Base-by-base conservation (phyloP, 2,888 invertebrate species). In the Taphrorychus bicolor region DNA sequence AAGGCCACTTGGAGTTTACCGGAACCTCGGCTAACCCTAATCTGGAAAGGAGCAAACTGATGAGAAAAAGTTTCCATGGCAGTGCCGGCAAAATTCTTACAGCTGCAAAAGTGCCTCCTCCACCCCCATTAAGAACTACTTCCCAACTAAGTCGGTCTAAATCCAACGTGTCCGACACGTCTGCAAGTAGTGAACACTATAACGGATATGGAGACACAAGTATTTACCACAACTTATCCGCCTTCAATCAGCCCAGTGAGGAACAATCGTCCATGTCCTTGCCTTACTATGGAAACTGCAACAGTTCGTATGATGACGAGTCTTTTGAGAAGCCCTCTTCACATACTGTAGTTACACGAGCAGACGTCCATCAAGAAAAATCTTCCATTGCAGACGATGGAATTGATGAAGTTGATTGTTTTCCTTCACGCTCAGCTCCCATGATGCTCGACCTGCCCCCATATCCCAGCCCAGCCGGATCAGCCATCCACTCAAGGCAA, bases 21-120 rank as follows among this genome's bases (percentile, higher is more conserved):
- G 87, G 86, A 24, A 80, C 77, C 69, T 85, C 87, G 14, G 88
- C 90, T 23, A 93, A 94, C 81, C 92, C 94, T 0, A 94, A 93
- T 80, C 85, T 94, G 60, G 94, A 94, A 79, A 87, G 93, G 70
- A 94, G 94, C 81, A 92, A 92, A 77, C 83, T 94, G 66, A 94
- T 95, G 94, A 86, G 94, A 74, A 94, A 94, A 79, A 94, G 93
- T 80, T 93, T 94, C 80, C 93, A 94, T 77, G 92, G 93, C 45
- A 94, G 93, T 78, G 90, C 89, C 22, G 92, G 92, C 0, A 91
- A 93, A 78, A 90, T 92, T 75, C 81, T 94, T 70, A 92, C 92
- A 14, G 91, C 90, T 63, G 91, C 93, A 16, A 94, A 94, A 83
- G 94, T 94, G 16, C 93, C 93, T 21, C 91, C 91, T 9, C 94